Base-by-base conservation (phyloP, 2,888 invertebrate genomes). In the Drosophila colorata region DNA sequence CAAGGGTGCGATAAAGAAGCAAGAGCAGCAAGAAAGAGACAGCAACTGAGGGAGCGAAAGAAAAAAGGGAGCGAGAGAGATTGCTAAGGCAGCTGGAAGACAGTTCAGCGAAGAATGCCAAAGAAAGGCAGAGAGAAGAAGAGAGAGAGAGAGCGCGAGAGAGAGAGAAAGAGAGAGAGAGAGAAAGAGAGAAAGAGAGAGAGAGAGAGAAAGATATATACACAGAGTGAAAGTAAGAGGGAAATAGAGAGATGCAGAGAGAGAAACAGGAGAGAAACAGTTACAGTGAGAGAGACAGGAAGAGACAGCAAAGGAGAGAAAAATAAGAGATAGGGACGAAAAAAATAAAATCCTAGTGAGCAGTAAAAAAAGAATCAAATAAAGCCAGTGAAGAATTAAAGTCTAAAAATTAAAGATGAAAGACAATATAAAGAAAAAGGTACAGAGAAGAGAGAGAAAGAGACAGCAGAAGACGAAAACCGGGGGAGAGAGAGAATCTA, bases 1-100 rank as follows among this genome's bases (percentile, higher is more conserved):
- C 68, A 63, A 69, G 68, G 60, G 66, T 57, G 56, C 41, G 18
- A 13, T 43, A 37, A 38, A 53, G 11, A 9, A 16, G 9, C 16
- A 16, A 16, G 1, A 37, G 18, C 7, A 37, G 47, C 11, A 6
- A 37, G 2, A 49, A 49, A 23, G 16, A 37, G 23, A 46, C 25
- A 43, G 9, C 20, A 9, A 16, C 7, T 28, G 0, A 9, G 28
- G 2, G 14, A 40, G 16, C 20, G 7, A 18, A 6, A 14, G 14
- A 20, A 11, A 33, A 20, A 11, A 33, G 20, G n/a, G 14, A 49
- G n/a, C 20, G 37, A 23, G 35, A 14, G 8, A 33, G n/a, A 38
- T 9, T 7, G 38, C 1, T 20, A 7, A 33, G 2, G n/a, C 2
- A 20, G 20, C 13, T 20, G 41, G 7, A 13, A 20, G 18, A 18